phyloP scores from a whole-genome alignment of 2,888 invertebrate species.

The Agriotes lineatus region DNA sequence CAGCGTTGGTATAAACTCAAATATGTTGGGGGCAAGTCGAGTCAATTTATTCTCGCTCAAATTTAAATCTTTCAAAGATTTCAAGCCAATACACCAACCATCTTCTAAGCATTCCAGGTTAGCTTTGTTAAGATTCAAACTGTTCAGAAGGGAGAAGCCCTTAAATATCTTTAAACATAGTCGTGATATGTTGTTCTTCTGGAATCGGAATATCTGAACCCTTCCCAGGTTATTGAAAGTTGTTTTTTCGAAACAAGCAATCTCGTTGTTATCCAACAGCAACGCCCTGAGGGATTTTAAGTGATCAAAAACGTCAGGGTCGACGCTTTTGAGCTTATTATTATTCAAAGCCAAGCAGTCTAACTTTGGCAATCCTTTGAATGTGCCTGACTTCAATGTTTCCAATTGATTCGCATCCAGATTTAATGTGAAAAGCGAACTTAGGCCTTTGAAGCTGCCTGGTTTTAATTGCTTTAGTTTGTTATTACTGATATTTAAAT shows the following conservation, averaged over 20 bases:
- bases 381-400: constrained; percentile 8
- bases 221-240: constrained; percentile 10
- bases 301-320: constrained; percentile 2
- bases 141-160: constrained; percentile 20
- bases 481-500: constrained; percentile 28
- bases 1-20: constrained; percentile 69
- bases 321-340: constrained; percentile 24
- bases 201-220: constrained; percentile 6
- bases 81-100: constrained; percentile 25
- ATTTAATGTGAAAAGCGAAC: constrained; percentile 8
- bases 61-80: constrained; percentile 69
- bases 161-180: constrained; percentile 21
- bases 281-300: constrained; percentile 14
- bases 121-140: constrained; percentile 13
- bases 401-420: constrained; percentile 17
- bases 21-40: constrained; percentile 57
- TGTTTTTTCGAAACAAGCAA: not conserved
- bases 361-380: constrained; percentile 13
- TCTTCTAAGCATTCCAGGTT: constrained; percentile 27
- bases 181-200: constrained; percentile 9
- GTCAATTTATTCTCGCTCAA: constrained; percentile 75
- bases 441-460: constrained; percentile 15
- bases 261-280: constrained; percentile 24
- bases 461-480: constrained; percentile 22
- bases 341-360: constrained; percentile 19